Evolutionary conservation across 2,113 vertebrate genomes (phyloP).

Genomic region (Dolichallabes microphthalmus): DNA sequence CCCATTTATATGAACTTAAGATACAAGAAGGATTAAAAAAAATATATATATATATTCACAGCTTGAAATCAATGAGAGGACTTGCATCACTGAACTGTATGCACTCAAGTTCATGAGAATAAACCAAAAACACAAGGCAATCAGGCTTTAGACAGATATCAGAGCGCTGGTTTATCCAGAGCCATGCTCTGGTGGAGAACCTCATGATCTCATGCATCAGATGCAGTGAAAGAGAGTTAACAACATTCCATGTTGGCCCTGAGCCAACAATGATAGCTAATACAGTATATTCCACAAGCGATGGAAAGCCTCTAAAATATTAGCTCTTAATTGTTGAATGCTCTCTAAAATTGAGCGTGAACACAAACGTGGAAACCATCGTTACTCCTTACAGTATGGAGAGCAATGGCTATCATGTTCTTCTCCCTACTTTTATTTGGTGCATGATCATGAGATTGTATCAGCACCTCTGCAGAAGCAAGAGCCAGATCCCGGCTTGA

Average conservation of each 20-base stretch:
- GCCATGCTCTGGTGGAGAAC: conserved; percentile 16
- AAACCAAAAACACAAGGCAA: conserved; percentile 23
- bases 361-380: neutral
- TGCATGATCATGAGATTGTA: conserved; percentile 48
- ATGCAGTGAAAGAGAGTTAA: neutral
- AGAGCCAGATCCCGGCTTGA: conserved; percentile 60
- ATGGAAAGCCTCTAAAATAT: neutral
- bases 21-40: neutral
- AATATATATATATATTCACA: neutral
- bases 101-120: conserved; percentile 14
- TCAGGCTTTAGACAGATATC: conserved; percentile 10
- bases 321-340: neutral
- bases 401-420: neutral
- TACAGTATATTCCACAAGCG: neutral
- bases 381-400: neutral
- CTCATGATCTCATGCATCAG: conserved; percentile 21
- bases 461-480: conserved; percentile 57
- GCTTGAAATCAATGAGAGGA: neutral
- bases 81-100: neutral
- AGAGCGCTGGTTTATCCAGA: neutral
- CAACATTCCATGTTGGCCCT: neutral
- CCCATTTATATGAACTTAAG: neutral
- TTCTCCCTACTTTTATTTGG: conserved; percentile 39
- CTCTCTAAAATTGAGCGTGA: neutral
- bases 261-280: conserved; percentile 4